Base-by-base conservation (phyloP, 1,140 invertebrate species). In the Orius laevigatus region DNA sequence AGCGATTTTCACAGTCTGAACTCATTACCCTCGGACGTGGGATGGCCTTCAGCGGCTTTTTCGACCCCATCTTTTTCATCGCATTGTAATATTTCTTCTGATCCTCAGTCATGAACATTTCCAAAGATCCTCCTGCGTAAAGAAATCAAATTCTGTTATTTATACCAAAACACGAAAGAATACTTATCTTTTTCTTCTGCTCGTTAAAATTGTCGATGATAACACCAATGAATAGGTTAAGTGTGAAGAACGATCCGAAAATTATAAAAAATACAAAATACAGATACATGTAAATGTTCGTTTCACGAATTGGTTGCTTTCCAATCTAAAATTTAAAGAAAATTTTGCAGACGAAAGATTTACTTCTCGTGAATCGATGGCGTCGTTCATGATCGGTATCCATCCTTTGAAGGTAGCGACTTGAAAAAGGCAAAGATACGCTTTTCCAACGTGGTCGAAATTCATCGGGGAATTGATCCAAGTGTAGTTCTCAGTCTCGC, bases 71-170 rank as follows among this genome's bases (percentile, higher is more conserved):
- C 70, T 96, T 95, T 69, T 98, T 98, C 94, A 98, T 98, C 47
- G 93, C 93, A 68, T 94, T 95, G 72, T 97, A 98, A 69, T 98
- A 98, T 71, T 97, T 98, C 75, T 97, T 98, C 70, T 98, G 94
- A 71, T 97, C 92, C 67, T 98, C 93, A 55, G 93, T 97, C 93
- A 98, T 97, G 73, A 98, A 97, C 89, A 97, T 93, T 68, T 97
- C 93, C 41, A 98, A 72, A 54, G 92, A 96, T 56, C 92, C 93
- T 61, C 94, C 94, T 60, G 88, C 86, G 66, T 72, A 60, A 58
- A 63, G 48, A 59, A 38, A 44, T 35, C 40, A 51, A 46, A 43
- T 50, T 34, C 11, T 36, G 34, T 45, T 14, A 45, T 14, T 50
- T 43, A 35, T 34, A 12, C 20, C 11, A 34, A 50, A 32, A 38